These are phyloP conservation scores for Ariopsis seemanni DNA, from an alignment of 2,113 vertebrate genomes.

Conservation along the genomic window DNA sequence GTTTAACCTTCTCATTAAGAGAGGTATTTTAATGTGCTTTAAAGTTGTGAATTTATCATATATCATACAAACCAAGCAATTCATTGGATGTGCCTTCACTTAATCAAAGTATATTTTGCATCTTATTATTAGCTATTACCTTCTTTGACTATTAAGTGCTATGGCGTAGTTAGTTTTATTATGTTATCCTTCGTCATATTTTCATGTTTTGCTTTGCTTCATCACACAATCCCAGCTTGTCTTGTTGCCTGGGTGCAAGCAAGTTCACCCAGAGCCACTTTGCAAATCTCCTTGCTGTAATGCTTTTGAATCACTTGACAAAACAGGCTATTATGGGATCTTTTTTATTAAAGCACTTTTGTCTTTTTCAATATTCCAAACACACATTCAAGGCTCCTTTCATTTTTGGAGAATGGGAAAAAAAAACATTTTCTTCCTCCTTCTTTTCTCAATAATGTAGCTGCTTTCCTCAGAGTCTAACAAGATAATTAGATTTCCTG, in stretches of 20 bases:
- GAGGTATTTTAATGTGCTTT: constrained; percentile 67
- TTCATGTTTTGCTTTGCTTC: not conserved
- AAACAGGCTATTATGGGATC: constrained; percentile 52
- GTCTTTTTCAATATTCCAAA: constrained; percentile 68
- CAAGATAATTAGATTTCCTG: constrained; percentile 82
- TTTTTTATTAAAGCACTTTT: constrained; percentile 56
- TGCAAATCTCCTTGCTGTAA: constrained; percentile 35
- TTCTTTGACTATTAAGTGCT: not conserved
- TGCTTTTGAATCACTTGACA: constrained; percentile 54
- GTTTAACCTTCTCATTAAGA: constrained; percentile 64
- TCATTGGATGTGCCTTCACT: constrained; percentile 65
- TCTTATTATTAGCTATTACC: not conserved
- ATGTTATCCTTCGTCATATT: not conserved
- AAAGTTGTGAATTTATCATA: constrained; percentile 71
- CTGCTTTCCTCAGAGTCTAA: constrained; percentile 71
- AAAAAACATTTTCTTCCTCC: constrained; percentile 63
- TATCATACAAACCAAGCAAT: constrained; percentile 62
- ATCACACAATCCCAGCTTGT: constrained; percentile 56
- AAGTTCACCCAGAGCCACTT: constrained; percentile 29
- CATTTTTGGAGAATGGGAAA: constrained; percentile 40
- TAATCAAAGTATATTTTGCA: not conserved
- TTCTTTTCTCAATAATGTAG: constrained; percentile 81
- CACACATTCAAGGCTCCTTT: constrained; percentile 56
- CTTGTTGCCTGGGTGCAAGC: constrained; percentile 8
- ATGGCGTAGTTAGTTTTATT: not conserved